phyloP scores from a whole-genome alignment of 2,113 vertebrate species.

The Ursus arctos region DNA sequence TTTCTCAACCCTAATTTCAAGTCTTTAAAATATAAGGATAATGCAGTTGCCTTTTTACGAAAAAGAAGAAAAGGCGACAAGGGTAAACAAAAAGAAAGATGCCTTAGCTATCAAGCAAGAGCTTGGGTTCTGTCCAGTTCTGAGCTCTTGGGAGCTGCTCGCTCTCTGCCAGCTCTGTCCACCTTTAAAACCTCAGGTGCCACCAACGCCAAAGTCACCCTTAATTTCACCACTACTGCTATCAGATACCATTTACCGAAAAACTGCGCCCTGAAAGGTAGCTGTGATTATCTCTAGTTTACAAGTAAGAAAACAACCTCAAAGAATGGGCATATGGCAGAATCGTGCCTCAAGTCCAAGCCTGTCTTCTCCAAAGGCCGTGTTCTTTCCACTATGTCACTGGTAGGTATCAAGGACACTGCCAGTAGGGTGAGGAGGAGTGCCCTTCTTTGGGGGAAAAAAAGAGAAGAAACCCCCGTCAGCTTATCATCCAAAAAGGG shows the following conservation, averaged over 20 bases:
- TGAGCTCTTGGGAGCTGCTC: neutral
- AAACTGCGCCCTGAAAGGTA: conserved; percentile 21
- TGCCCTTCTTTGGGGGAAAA: neutral
- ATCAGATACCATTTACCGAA: conserved; percentile 19
- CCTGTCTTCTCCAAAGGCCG: conserved; percentile 3
- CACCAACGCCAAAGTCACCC: neutral
- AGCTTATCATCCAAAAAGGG: neutral
- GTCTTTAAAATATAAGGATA: conserved; percentile 54
- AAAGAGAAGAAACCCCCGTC: neutral
- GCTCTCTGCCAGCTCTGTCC: neutral
- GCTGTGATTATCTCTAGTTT: neutral
- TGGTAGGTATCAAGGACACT: neutral
- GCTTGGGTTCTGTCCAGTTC: neutral
- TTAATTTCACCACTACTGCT: conserved; percentile 23
- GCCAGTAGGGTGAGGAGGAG: neutral
- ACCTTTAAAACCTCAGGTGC: neutral
- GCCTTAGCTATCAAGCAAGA: conserved; percentile 9
- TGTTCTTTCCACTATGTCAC: neutral
- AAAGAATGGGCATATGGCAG: neutral
- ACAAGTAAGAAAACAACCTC: conserved; percentile 16
- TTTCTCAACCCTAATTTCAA: conserved; percentile 20
- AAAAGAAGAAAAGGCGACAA: conserved; percentile 33
- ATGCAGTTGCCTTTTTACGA: conserved; percentile 4
- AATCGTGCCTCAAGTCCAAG: conserved; percentile 26
- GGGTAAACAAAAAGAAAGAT: neutral